Percentiles rank a stretch among this genome's conserved stretches.
Conservation (phyloP, 2,797 vertebrate species). For the Pseudomugil gertrudae region DNA sequence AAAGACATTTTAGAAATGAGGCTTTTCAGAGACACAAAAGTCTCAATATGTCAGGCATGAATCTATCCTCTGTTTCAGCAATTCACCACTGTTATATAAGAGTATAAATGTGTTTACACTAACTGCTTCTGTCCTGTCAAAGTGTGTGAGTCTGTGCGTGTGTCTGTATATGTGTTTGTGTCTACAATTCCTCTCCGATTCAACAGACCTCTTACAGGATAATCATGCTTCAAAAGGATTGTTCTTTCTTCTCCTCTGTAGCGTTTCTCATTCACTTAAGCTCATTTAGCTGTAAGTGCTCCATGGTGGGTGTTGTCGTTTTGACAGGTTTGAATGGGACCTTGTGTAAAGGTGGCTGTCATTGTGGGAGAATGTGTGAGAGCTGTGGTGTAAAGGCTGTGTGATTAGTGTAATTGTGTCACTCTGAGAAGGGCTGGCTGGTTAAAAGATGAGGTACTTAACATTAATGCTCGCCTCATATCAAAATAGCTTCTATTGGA, state of each 20-base stretch:
- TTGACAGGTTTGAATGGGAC: slow-evolving; percentile 56
- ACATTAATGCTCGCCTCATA: slow-evolving; percentile 51
- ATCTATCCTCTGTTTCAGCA: slow-evolving; percentile 42
- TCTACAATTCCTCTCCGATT: slow-evolving; percentile 1
- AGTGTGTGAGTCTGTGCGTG: slow-evolving; percentile 1
- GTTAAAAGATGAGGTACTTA: slow-evolving; percentile 52
- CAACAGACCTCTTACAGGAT: slow-evolving; percentile 45
- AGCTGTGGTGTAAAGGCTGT: slow-evolving; percentile 33
- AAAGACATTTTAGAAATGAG: slow-evolving; percentile 28
- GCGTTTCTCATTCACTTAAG: slow-evolving; percentile 63
- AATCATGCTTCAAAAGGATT: slow-evolving; percentile 53
- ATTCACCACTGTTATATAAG: slow-evolving; percentile 27
- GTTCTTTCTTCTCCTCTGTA: slow-evolving; percentile 46
- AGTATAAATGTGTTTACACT: slow-evolving; percentile 19
- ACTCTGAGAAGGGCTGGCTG: slow-evolving; percentile 47
- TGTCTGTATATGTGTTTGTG: slow-evolving; percentile 16
- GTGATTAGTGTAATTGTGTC: slow-evolving; percentile 56
- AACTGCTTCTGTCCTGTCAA: slow-evolving; percentile 9
- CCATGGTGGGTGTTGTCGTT: slow-evolving; percentile 39
- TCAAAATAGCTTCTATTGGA: slow-evolving; percentile 60
- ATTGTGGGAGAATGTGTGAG: slow-evolving; percentile 20
- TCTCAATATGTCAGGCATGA: slow-evolving; percentile 29
- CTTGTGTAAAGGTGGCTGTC: slow-evolving; percentile 41
- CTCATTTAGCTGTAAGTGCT: slow-evolving; percentile 61
- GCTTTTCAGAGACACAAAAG: slow-evolving; percentile 6